These are phyloP conservation scores for Andrena trimmerana DNA, from an alignment of 2,888 invertebrate species.

Conservation along the genomic window DNA sequence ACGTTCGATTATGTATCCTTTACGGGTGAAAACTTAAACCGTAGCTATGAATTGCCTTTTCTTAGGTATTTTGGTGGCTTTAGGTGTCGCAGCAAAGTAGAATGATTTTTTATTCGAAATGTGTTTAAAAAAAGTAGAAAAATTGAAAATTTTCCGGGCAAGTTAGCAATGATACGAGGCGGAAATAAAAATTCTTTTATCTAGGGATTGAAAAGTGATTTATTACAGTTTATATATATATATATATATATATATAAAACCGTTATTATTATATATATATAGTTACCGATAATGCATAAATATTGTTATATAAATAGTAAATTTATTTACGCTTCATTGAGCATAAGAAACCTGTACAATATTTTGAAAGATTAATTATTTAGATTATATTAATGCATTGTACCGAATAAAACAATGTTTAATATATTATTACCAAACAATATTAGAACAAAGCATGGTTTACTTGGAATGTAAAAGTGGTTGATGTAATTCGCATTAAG, in stretches of 20 bases:
- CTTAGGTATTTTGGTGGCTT: neutral
- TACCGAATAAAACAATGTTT: neutral
- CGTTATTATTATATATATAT: neutral
- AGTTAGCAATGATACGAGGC: neutral
- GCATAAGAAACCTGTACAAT: constrained; percentile 6
- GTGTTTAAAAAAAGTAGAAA: neutral
- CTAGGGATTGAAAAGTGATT: neutral
- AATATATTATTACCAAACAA: constrained; percentile 8
- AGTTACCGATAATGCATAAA: constrained; percentile 6
- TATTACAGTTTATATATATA: too few species aligned
- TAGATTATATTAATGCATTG: constrained; percentile 4
- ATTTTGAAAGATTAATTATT: constrained; percentile 4
- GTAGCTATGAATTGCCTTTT: neutral
- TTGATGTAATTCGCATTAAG: neutral
- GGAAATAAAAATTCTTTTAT: neutral
- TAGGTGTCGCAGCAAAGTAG: too few species aligned
- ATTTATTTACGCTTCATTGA: constrained; percentile 17
- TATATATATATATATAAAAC: neutral
- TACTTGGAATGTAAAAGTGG: neutral
- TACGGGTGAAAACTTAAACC: neutral
- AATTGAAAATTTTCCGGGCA: neutral
- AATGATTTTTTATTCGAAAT: neutral
- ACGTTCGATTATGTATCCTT: constrained; percentile 41
- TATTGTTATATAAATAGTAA: constrained; percentile 45
- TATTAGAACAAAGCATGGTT: neutral